These are phyloP conservation scores for Caenorhabditis afra DNA, from an alignment of 2,888 invertebrate genomes.

Conservation along the genomic window DNA sequence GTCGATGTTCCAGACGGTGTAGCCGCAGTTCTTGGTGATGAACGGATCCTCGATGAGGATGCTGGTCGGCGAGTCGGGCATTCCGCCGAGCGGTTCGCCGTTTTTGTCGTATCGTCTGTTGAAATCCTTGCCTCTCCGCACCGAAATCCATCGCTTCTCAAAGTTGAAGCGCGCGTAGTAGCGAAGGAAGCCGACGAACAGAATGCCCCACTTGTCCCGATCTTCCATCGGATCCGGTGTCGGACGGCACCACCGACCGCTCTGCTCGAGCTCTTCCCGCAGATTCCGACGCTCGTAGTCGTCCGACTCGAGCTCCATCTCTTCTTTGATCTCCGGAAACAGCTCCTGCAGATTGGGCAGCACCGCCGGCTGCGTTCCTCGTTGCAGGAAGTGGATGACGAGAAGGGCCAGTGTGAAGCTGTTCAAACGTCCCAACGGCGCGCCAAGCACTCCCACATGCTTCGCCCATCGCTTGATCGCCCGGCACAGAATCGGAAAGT, in stretches of 20 bases:
- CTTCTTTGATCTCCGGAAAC: constrained; percentile 25
- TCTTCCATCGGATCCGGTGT: too few species aligned
- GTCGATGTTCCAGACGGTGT: too few species aligned
- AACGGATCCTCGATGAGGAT: too few species aligned
- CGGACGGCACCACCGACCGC: too few species aligned
- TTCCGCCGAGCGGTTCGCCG: too few species aligned
- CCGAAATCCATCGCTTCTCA: constrained; percentile 22
- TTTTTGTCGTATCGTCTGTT: too few species aligned
- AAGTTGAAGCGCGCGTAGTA: constrained; percentile 24
- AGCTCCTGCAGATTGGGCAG: constrained; percentile 21
- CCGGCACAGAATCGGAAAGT: constrained; percentile 14
- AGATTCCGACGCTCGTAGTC: constrained; percentile 9
- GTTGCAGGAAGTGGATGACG: constrained; percentile 9
- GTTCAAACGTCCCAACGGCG: constrained; percentile 3
- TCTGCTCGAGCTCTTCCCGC: constrained; percentile 12
- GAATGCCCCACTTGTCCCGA: too few species aligned
- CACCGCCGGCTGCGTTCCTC: too few species aligned
- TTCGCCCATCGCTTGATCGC: constrained; percentile 25
- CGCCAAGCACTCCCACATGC: constrained; percentile 1
- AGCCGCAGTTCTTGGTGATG: too few species aligned
- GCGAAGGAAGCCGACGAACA: constrained; percentile 14
- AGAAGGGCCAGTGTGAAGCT: constrained; percentile 12
- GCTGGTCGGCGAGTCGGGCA: too few species aligned
- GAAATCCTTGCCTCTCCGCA: neutral
- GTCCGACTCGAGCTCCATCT: constrained; percentile 1